Conservation (phyloP, 2,888 invertebrate species). For the Tinea pellionella region DNA sequence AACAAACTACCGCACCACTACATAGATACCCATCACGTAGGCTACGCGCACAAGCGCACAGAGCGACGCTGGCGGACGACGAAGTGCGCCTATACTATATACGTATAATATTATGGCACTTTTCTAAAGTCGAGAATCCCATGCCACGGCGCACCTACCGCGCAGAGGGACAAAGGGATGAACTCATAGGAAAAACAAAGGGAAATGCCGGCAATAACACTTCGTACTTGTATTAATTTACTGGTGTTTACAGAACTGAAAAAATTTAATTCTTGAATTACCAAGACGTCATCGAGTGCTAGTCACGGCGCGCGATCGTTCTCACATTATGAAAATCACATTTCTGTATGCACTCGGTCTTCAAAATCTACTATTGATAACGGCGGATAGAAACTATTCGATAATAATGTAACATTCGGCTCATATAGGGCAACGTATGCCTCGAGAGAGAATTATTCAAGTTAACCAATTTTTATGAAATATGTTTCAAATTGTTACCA, state of each 20-base stretch:
- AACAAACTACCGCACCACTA: constrained; percentile 69
- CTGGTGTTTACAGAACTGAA: neutral
- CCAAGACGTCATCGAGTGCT: constrained; percentile 35
- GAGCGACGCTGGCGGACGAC: constrained; percentile 58
- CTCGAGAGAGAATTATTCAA: neutral
- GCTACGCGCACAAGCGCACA: constrained; percentile 41
- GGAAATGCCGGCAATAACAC: constrained; percentile 44
- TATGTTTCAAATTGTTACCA: neutral
- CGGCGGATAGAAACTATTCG: constrained; percentile 15
- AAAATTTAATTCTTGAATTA: constrained; percentile 29
- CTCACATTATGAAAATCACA: constrained; percentile 46
- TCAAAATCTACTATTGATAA: constrained; percentile 31
- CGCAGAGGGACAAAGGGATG: constrained; percentile 64
- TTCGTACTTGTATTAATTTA: neutral
- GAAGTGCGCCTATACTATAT: constrained; percentile 43
- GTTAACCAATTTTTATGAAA: neutral
- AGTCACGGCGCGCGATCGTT: constrained; percentile 42
- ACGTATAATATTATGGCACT: constrained; percentile 44
- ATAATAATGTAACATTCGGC: neutral
- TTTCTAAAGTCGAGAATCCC: constrained; percentile 67
- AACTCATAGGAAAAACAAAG: constrained; percentile 61
- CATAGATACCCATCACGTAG: constrained; percentile 47
- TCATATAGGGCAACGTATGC: neutral
- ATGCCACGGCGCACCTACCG: constrained; percentile 52
- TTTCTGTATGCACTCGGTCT: constrained; percentile 25